phyloP scores from a whole-genome alignment of 92 coral and sea anemone genomes.

The Actinostola sp. region DNA sequence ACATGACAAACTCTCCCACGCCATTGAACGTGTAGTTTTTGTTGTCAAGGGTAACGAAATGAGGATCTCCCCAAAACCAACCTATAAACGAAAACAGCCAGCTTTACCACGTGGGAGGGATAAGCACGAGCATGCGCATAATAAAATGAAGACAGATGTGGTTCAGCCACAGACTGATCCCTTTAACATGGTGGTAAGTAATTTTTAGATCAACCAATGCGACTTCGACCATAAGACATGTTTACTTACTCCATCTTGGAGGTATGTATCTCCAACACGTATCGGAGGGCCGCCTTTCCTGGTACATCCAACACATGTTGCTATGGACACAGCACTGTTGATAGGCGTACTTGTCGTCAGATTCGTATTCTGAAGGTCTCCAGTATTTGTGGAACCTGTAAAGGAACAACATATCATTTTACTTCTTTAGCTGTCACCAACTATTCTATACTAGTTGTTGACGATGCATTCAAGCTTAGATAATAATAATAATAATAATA shows the following conservation, averaged over 20 bases:
- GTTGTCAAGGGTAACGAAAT: slow-evolving; percentile 55
- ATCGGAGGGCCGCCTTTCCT: slow-evolving; percentile 41
- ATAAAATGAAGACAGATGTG: no score
- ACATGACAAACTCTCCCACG: slow-evolving; percentile 63
- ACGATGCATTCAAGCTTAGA: no score
- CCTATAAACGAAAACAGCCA: slow-evolving; percentile 10
- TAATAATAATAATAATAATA: no score
- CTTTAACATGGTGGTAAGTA: no score
- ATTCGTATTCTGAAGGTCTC: background rate
- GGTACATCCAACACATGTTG: slow-evolving; percentile 23
- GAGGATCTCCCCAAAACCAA: slow-evolving; percentile 65
- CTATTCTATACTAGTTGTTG: background rate
- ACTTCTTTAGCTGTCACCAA: background rate
- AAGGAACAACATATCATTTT: background rate
- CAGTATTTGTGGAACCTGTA: slow-evolving; percentile 18
- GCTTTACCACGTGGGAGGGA: background rate
- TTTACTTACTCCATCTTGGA: slow-evolving; percentile 47
- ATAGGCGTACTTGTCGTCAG: slow-evolving; percentile 22
- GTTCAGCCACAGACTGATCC: no score
- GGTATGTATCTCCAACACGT: slow-evolving; percentile 28
- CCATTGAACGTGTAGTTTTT: slow-evolving; percentile 56
- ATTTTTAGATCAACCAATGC: background rate
- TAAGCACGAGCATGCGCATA: background rate
- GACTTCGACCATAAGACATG: background rate
- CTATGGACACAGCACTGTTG: slow-evolving; percentile 32